phyloP scores from a whole-genome alignment of 2,113 vertebrate genomes.

The Psittacara wagleri region DNA sequence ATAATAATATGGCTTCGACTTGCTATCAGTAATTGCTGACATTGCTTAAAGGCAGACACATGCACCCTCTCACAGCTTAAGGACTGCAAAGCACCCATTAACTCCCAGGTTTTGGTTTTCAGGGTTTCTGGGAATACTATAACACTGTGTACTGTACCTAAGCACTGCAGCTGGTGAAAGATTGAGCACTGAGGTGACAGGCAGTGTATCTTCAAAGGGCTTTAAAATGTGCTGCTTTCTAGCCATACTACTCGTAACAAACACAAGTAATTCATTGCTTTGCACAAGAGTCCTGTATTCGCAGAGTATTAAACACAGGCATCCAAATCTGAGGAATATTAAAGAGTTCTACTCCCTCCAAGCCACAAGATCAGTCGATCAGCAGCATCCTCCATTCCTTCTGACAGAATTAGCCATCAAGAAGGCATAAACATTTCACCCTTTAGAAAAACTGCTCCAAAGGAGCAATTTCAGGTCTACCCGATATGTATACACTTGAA shows the following conservation, averaged over 20 bases:
- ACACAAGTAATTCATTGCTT: slow-evolving; percentile 33
- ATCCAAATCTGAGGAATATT: neutral
- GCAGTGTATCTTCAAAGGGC: slow-evolving; percentile 31
- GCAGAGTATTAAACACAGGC: slow-evolving; percentile 12
- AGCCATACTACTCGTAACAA: neutral
- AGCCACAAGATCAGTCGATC: neutral
- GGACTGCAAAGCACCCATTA: neutral
- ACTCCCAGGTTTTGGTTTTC: neutral
- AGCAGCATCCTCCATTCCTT: neutral
- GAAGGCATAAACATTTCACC: neutral
- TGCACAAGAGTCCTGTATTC: neutral
- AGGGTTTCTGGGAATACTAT: neutral
- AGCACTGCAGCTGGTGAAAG: neutral
- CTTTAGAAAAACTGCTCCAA: neutral
- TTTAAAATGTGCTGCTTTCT: slow-evolving; percentile 17
- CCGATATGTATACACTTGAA: neutral
- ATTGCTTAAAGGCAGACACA: neutral
- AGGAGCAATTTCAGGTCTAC: slow-evolving; percentile 13
- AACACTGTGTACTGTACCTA: neutral
- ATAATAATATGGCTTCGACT: neutral
- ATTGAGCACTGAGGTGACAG: slow-evolving; percentile 17
- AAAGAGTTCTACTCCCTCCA: neutral
- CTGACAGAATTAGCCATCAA: neutral
- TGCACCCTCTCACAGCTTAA: neutral
- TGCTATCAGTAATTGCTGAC: neutral